Evolutionary conservation across 2,113 vertebrate species (phyloP).

Genomic region (Dinomys branickii): DNA sequence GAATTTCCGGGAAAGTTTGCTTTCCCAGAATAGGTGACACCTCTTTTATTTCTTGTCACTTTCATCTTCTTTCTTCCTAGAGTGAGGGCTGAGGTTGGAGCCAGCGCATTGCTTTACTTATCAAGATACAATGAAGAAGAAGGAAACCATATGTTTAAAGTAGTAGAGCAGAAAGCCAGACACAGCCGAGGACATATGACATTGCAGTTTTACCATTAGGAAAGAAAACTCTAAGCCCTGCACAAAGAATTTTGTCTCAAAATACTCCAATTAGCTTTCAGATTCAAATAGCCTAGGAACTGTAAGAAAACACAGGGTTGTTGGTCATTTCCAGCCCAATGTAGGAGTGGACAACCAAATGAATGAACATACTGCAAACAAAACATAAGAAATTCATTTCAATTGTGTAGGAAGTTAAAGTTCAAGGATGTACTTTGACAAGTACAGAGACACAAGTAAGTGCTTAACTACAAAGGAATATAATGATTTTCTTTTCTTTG

Average conservation of each 20-base stretch:
- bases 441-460: not conserved
- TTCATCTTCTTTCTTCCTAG: conserved; percentile 21
- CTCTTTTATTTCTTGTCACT: not conserved
- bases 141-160: not conserved
- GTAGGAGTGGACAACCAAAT: not conserved
- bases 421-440: not conserved
- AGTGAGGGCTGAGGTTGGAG: not conserved
- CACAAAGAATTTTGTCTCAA: not conserved
- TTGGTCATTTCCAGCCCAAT: not conserved
- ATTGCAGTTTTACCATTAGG: not conserved
- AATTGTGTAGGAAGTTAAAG: too few species aligned
- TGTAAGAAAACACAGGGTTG: not conserved
- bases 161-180: not conserved
- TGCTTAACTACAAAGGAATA: not conserved
- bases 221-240: not conserved
- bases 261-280: not conserved
- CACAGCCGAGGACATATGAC: too few species aligned
- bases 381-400: not conserved
- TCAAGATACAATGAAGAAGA: not conserved
- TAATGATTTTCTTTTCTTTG: not conserved
- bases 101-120: not conserved
- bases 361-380: not conserved
- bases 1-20: conserved; percentile 29
- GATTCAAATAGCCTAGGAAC: not conserved
- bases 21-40: not conserved